Conservation (phyloP, 1,140 invertebrate genomes). For the Caenorhabditis briggsae region DNA sequence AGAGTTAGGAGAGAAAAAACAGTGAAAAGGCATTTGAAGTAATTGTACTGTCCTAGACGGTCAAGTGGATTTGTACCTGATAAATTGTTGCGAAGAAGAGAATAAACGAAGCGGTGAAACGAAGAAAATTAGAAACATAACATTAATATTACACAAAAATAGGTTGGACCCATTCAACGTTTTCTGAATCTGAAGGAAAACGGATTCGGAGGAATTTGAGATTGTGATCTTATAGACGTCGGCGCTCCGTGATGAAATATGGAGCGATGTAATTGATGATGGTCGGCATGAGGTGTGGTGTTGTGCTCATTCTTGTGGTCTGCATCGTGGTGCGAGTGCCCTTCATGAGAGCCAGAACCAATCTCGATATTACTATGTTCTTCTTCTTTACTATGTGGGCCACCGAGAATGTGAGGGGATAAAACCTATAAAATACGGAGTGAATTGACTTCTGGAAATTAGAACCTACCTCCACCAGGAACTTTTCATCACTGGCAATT, state of each 20-base stretch:
- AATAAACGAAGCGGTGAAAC: neutral
- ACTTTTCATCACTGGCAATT: conserved; percentile 64
- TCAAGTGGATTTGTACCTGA: conserved; percentile 30
- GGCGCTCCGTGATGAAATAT: conserved; percentile 37
- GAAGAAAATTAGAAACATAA: neutral
- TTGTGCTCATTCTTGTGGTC: neutral
- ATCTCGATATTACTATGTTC: conserved; percentile 57
- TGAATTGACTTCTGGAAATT: neutral
- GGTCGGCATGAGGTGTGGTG: neutral
- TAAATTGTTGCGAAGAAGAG: conserved; percentile 8
- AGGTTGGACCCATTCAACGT: conserved; percentile 29
- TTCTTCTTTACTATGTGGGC: conserved; percentile 59
- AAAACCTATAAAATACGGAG: conserved; percentile 51
- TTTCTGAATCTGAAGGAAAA: conserved; percentile 8
- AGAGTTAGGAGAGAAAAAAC: neutral
- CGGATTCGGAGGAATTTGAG: conserved; percentile 9
- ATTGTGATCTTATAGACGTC: conserved; percentile 15
- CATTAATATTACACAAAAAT: too few relatives aligned
- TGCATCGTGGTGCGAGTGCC: neutral
- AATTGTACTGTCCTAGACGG: conserved; percentile 39
- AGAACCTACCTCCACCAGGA: conserved; percentile 63
- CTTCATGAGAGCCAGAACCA: conserved; percentile 59
- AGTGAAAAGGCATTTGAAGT: neutral
- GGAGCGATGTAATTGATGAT: conserved; percentile 40
- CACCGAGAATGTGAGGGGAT: conserved; percentile 66